Percentiles rank a stretch among this genome's conserved stretches.
Evolutionary conservation across 2,797 vertebrate species (phyloP).

Genomic region (Synanceia verrucosa): DNA sequence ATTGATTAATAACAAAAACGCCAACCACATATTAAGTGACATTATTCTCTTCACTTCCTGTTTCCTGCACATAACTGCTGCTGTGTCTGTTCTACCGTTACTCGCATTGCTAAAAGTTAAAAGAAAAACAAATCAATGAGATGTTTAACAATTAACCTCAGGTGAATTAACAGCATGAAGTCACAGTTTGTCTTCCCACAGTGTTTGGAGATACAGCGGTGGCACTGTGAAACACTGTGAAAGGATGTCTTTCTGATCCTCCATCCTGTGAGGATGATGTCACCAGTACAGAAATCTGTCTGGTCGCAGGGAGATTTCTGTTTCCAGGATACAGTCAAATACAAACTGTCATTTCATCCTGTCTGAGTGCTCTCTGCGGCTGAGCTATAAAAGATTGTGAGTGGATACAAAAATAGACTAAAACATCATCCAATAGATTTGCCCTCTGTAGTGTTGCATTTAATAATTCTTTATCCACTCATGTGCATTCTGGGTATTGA

Average conservation of each 20-base stretch:
- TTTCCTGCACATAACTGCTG: background rate
- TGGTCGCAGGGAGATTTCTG: slow-evolving; percentile 33
- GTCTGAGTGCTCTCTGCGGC: background rate
- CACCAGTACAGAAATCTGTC: slow-evolving; percentile 29
- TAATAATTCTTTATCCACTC: background rate
- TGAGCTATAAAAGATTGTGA: slow-evolving; percentile 5
- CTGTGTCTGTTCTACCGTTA: background rate
- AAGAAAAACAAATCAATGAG: background rate
- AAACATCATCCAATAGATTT: slow-evolving; percentile 7
- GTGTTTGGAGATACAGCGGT: background rate
- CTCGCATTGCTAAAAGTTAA: background rate
- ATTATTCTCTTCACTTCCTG: background rate
- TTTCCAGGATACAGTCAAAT: slow-evolving; percentile 55
- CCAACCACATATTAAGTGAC: background rate
- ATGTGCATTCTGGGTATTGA: background rate
- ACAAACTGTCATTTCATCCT: slow-evolving; percentile 52
- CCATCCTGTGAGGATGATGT: slow-evolving; percentile 48
- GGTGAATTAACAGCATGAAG: background rate
- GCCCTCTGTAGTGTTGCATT: background rate
- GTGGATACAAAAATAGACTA: slow-evolving; percentile 16
- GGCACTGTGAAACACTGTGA: too few species aligned
- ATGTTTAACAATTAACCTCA: slow-evolving; percentile 18
- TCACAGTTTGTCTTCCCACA: slow-evolving; percentile 49
- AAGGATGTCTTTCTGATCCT: slow-evolving; percentile 27
- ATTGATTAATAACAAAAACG: background rate